phyloP scores from a whole-genome alignment of 2,113 vertebrate species.

The Isichthys henryi region DNA sequence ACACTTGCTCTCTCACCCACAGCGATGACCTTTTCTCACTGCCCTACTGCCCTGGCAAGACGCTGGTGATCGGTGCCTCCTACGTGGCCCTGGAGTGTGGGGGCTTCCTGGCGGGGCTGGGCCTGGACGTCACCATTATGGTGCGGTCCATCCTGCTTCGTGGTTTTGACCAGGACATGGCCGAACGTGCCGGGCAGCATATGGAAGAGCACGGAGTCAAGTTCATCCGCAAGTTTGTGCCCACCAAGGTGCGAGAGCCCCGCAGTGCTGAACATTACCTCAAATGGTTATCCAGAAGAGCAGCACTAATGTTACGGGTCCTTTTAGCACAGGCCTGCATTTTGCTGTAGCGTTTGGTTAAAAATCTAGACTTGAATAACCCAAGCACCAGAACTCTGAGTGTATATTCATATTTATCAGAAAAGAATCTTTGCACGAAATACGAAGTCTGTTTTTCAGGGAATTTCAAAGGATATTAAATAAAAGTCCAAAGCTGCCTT shows the following conservation, averaged over 20 bases:
- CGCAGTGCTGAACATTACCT: background rate
- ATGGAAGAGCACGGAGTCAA: slow-evolving; percentile 83
- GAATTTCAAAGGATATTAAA: background rate
- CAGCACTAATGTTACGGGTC: background rate
- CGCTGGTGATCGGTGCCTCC: slow-evolving; percentile 84
- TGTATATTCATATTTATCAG: background rate
- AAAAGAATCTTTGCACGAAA: background rate
- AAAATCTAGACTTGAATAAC: background rate
- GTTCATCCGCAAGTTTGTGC: slow-evolving; percentile 78
- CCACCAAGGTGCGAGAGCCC: slow-evolving; percentile 61
- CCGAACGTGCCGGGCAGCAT: slow-evolving; percentile 72
- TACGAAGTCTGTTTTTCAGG: background rate
- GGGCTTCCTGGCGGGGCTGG: slow-evolving; percentile 83
- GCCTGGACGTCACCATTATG: slow-evolving; percentile 87
- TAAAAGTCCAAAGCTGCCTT: background rate
- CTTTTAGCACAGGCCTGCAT: background rate
- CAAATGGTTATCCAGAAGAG: background rate
- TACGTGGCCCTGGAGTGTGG: slow-evolving; percentile 94
- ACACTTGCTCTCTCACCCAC: slow-evolving; percentile 19
- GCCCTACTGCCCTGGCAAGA: slow-evolving; percentile 85
- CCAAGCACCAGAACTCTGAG: background rate
- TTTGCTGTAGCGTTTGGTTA: background rate
- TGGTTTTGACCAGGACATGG: slow-evolving; percentile 95
- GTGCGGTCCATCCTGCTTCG: slow-evolving; percentile 87
- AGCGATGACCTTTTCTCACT: slow-evolving; percentile 94